These are phyloP conservation scores for Chymomyza fuscimana DNA, from an alignment of 2,888 invertebrate genomes.

Conservation along the genomic window DNA sequence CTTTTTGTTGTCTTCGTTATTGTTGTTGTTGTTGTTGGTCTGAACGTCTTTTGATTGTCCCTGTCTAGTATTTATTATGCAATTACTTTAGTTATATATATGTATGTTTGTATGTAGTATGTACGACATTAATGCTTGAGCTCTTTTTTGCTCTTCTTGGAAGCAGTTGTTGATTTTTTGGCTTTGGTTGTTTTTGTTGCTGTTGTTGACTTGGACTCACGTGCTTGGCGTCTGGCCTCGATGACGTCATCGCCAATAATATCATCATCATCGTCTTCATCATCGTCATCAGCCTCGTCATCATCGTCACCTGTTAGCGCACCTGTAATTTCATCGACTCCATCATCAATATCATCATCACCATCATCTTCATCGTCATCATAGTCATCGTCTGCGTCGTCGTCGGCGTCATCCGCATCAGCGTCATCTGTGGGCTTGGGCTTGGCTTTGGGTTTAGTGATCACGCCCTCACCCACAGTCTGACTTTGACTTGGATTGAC, in stretches of 20 bases:
- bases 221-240: slow-evolving; percentile 86
- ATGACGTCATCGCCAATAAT: slow-evolving; percentile 84
- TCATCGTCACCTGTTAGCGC: slow-evolving; percentile 85
- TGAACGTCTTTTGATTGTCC: background rate
- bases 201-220: slow-evolving; percentile 90
- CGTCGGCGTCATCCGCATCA: slow-evolving; percentile 37
- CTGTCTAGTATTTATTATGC: background rate
- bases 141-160: slow-evolving; percentile 76
- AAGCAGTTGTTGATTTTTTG: slow-evolving; percentile 78
- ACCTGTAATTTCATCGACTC: slow-evolving; percentile 85
- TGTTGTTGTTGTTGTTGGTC: slow-evolving; percentile 4
- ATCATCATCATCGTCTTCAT: slow-evolving; percentile 84
- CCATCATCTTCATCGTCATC: slow-evolving; percentile 71
- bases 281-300: slow-evolving; percentile 84
- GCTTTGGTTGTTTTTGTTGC: slow-evolving; percentile 73
- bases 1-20: slow-evolving; percentile 14
- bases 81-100: slow-evolving; percentile 11
- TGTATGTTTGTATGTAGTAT: too few relatives aligned
- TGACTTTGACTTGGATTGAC: slow-evolving; percentile 37
- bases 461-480: slow-evolving; percentile 38
- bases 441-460: slow-evolving; percentile 18
- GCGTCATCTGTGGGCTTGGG: slow-evolving; percentile 28
- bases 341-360: slow-evolving; percentile 80
- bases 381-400: slow-evolving; percentile 47
- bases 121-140: slow-evolving; percentile 64